Evolutionary conservation across 2,797 vertebrate genomes (phyloP).

Genomic region (Pteronotus mesoamericanus): DNA sequence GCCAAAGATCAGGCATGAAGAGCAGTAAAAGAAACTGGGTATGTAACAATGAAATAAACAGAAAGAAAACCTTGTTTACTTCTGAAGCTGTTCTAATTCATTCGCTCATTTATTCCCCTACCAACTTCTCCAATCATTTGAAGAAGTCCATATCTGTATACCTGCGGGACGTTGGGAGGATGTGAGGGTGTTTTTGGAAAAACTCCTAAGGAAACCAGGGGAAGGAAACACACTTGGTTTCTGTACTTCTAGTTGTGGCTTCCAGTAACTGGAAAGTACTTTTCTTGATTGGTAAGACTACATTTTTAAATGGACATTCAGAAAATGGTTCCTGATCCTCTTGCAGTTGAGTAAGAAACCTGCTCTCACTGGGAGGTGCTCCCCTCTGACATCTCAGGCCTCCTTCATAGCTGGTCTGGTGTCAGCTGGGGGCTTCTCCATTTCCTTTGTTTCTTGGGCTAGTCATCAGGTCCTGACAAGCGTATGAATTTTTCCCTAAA

Average conservation of each 20-base stretch:
- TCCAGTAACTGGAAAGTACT: neutral
- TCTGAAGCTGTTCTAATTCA: neutral
- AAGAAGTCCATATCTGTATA: neutral
- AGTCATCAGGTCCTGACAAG: conserved; percentile 3
- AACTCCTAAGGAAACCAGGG: neutral
- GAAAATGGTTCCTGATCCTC: neutral
- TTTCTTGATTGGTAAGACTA: neutral
- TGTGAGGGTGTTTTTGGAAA: accelerated
- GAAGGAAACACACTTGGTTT: neutral
- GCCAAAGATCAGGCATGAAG: neutral
- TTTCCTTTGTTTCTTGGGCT: neutral
- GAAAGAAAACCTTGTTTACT: neutral
- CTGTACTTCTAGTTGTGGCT: neutral
- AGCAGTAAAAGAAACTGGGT: neutral
- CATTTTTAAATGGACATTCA: neutral
- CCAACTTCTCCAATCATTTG: neutral
- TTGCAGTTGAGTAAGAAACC: neutral
- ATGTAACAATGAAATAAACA: neutral
- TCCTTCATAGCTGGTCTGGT: neutral
- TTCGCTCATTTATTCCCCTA: neutral
- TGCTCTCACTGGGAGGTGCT: neutral
- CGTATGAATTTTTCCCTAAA: conserved; percentile 37
- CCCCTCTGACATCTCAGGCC: neutral
- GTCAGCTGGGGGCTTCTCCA: neutral
- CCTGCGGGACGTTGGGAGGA: neutral